Evolutionary conservation across 1,140 invertebrate genomes (phyloP).

Genomic region (Sinella curviseta): DNA sequence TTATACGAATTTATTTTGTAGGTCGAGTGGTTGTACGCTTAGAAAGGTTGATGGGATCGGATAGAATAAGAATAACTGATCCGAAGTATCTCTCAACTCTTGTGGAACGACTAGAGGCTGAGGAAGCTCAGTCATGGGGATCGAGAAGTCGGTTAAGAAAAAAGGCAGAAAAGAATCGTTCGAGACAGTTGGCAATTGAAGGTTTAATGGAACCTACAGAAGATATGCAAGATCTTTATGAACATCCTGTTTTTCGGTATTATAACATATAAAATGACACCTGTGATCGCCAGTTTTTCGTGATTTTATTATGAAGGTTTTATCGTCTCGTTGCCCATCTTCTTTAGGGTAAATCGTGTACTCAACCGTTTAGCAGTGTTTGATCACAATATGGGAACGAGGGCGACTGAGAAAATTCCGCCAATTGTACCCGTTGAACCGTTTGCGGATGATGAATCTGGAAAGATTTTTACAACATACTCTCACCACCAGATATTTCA

Average conservation of each 20-base stretch:
- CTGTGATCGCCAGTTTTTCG: no score
- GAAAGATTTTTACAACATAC: conserved; percentile 32
- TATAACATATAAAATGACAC: not conserved
- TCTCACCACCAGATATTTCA: conserved; percentile 13
- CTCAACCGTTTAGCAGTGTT: conserved; percentile 37
- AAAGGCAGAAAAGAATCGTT: conserved; percentile 37
- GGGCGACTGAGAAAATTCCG: conserved; percentile 30
- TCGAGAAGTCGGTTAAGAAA: conserved; percentile 30
- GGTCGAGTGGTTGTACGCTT: conserved; percentile 43
- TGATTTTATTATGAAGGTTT: no score
- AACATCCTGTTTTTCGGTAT: conserved; percentile 44
- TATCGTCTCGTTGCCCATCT: not conserved
- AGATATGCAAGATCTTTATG: conserved; percentile 45
- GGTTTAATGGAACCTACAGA: conserved; percentile 40
- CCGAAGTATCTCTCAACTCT: conserved; percentile 39
- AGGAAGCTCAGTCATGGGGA: conserved; percentile 37
- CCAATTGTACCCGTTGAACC: conserved; percentile 37
- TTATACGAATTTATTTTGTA: not conserved
- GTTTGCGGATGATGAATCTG: conserved; percentile 20
- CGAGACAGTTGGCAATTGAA: conserved; percentile 40
- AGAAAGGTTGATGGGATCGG: conserved; percentile 46
- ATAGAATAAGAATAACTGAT: conserved; percentile 41
- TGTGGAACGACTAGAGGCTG: conserved; percentile 36
- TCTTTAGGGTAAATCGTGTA: conserved; percentile 40
- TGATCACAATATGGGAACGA: conserved; percentile 28